These are phyloP conservation scores for Erebia palarica DNA, from an alignment of 2,888 invertebrate species.

Conservation along the genomic window DNA sequence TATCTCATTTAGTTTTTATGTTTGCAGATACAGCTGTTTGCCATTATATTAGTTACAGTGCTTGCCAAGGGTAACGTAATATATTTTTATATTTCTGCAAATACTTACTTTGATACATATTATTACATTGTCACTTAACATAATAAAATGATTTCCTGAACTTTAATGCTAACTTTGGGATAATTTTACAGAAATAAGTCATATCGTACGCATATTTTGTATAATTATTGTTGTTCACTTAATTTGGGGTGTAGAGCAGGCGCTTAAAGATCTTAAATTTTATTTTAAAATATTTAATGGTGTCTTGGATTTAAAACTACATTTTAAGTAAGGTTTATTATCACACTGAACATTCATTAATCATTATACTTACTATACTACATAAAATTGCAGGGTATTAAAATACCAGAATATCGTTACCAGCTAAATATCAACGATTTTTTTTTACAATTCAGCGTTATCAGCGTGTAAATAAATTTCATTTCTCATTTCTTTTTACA, in stretches of 20 bases:
- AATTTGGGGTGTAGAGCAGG: neutral
- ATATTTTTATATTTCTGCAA: conserved; percentile 26
- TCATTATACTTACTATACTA: neutral
- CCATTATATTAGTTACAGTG: conserved; percentile 47
- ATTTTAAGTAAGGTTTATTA: neutral
- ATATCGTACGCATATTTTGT: neutral
- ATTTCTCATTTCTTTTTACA: neutral
- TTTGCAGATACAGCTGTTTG: conserved; percentile 41
- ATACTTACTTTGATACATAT: conserved; percentile 22
- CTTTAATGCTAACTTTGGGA: neutral
- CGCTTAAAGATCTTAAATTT: conserved; percentile 17
- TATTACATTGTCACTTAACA: neutral
- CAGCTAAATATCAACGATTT: conserved; percentile 35
- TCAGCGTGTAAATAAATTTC: neutral
- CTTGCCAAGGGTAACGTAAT: conserved; percentile 47
- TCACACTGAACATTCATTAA: neutral
- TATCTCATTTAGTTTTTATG: conserved; percentile 45
- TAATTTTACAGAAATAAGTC: neutral
- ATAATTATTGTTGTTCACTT: conserved; percentile 7
- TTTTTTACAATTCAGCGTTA: neutral
- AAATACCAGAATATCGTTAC: conserved; percentile 58
- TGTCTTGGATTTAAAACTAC: neutral
- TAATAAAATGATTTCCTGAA: neutral
- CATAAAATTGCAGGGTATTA: conserved; percentile 40
- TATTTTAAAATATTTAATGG: conserved; percentile 9